Conservation (phyloP, 2,888 invertebrate genomes). For the Allygus modestus region DNA sequence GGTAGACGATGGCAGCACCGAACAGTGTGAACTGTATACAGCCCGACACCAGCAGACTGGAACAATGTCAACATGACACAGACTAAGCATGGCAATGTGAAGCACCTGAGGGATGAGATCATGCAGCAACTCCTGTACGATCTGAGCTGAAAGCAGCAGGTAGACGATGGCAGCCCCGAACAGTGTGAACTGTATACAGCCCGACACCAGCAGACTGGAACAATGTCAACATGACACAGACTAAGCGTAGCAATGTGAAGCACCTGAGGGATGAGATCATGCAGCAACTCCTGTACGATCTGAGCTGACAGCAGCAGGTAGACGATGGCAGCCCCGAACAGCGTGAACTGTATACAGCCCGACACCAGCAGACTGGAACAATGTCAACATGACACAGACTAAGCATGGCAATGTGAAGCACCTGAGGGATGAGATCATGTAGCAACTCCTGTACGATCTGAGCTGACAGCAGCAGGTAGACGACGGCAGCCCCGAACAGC, state of each 20-base stretch:
- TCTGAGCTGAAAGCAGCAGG: constrained; percentile 81
- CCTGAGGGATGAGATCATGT: constrained; percentile 74
- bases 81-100: too few species aligned
- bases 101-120: constrained; percentile 75
- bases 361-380: constrained; percentile 77
- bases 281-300: constrained; percentile 79
- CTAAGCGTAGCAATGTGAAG: too few species aligned
- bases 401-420: too few species aligned
- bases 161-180: constrained; percentile 84
- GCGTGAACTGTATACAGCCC: constrained; percentile 79
- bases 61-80: too few species aligned
- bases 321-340: constrained; percentile 83
- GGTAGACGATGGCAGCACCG: constrained; percentile 82
- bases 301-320: constrained; percentile 82
- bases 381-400: too few species aligned
- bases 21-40: constrained; percentile 82
- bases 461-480: constrained; percentile 82
- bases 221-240: too few species aligned
- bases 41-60: constrained; percentile 77
- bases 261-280: constrained; percentile 74
- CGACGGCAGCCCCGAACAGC: constrained; percentile 82
- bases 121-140: constrained; percentile 79
- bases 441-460: constrained; percentile 81
- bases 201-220: constrained; percentile 77
- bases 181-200: constrained; percentile 80